Percentiles rank a stretch among this genome's conserved stretches.
Conservation (phyloP, 2,797 vertebrate genomes). For the Helostoma temminkii region DNA sequence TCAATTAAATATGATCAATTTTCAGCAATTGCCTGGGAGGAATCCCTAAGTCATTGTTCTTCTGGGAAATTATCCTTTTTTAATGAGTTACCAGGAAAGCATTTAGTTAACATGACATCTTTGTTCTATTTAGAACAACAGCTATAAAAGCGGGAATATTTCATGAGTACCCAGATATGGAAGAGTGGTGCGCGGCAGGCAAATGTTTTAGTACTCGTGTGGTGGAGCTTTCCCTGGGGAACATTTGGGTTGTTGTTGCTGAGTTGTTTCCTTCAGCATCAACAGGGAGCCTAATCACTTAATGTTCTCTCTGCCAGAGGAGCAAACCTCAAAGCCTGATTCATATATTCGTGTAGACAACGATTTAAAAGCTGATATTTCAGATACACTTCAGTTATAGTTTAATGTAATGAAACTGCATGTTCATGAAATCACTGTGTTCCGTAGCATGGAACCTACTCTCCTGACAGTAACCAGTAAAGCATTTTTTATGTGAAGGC, state of each 20-base stretch:
- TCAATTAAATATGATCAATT: neutral
- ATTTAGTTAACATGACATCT: neutral
- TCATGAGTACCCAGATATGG: neutral
- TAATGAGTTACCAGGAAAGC: neutral
- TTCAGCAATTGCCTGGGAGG: neutral
- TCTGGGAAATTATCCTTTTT: too few species aligned
- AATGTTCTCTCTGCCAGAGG: neutral
- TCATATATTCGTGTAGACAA: neutral
- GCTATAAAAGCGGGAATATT: neutral
- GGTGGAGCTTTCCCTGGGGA: constrained; percentile 9
- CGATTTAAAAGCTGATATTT: constrained; percentile 1
- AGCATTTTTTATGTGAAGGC: neutral
- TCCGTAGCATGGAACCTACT: neutral
- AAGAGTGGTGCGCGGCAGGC: neutral
- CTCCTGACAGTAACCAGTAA: neutral
- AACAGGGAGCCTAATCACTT: constrained; percentile 35
- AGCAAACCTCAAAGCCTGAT: constrained; percentile 17
- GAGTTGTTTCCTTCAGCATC: constrained; percentile 28
- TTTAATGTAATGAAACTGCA: constrained; percentile 11
- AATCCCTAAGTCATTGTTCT: neutral
- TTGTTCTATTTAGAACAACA: too few species aligned
- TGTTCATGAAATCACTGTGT: constrained; percentile 10
- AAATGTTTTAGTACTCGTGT: constrained; percentile 23
- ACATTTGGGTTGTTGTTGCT: constrained; percentile 12
- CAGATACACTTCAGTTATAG: neutral